Percentiles rank a stretch among this genome's conserved stretches.
Conservation (phyloP, 2,797 vertebrate species). For the Notamacropus eugenii region DNA sequence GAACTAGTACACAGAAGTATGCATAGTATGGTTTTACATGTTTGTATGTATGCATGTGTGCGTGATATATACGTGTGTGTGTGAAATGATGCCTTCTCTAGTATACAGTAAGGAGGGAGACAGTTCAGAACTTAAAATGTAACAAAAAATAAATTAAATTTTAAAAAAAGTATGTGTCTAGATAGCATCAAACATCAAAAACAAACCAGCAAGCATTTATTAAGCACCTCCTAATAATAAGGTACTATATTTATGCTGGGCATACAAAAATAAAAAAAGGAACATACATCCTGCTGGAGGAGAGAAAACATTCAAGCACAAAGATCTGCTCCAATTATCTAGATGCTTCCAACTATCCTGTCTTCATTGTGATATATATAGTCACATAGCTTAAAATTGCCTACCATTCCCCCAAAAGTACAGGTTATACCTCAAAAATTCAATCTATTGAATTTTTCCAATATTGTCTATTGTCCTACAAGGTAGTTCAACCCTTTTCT, state of each 20-base stretch:
- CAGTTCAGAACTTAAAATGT: not conserved
- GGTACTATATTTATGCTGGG: not conserved
- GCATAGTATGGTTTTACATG: not conserved
- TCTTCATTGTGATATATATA: accelerated
- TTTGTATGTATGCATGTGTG: no score
- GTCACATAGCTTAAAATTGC: not conserved
- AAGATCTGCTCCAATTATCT: not conserved
- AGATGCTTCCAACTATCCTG: not conserved
- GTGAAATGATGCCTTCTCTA: not conserved
- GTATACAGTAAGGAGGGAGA: not conserved
- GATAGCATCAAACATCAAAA: not conserved
- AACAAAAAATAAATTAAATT: not conserved
- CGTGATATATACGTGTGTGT: not conserved
- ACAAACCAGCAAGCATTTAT: not conserved
- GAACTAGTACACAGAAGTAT: not conserved
- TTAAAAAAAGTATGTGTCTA: not conserved
- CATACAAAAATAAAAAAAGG: not conserved
- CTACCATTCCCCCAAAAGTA: accelerated
- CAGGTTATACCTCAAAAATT: not conserved
- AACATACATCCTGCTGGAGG: not conserved
- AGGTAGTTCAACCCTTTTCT: not conserved
- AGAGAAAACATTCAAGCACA: not conserved
- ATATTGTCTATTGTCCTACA: not conserved
- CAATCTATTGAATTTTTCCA: not conserved
- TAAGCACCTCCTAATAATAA: not conserved